These are phyloP conservation scores for Podargus strigoides DNA, from an alignment of 2,797 vertebrate species.

Conservation along the genomic window DNA sequence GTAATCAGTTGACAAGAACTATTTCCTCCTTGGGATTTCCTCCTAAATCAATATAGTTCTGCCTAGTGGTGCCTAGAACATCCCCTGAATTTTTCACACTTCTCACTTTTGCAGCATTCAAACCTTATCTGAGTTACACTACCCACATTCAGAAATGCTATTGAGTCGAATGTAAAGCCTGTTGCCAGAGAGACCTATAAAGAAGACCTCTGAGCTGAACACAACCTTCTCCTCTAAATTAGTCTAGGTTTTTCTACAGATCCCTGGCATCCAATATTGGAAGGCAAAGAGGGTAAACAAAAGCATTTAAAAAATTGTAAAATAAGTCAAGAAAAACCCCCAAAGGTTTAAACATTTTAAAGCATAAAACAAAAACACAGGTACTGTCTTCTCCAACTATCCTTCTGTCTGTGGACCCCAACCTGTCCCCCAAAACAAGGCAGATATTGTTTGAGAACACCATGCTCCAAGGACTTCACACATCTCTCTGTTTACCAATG, in stretches of 20 bases:
- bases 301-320: not conserved
- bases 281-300: not conserved
- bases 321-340: not conserved
- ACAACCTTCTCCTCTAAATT: not conserved
- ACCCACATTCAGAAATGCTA: not conserved
- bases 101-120: not conserved
- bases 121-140: not conserved
- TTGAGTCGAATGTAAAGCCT: not conserved
- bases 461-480: not conserved
- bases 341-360: not conserved
- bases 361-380: not conserved
- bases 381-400: not conserved
- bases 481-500: not conserved
- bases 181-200: not conserved
- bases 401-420: not conserved
- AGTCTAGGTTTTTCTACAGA: not conserved
- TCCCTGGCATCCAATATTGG: not conserved
- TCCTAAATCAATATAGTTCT: slow-evolving; percentile 42
- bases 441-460: not conserved
- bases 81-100: slow-evolving; percentile 6
- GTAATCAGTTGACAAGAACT: slow-evolving; percentile 48
- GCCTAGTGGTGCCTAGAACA: not conserved
- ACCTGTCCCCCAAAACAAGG: not conserved
- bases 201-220: not conserved
- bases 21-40: slow-evolving; percentile 57